Conservation (phyloP, 2,113 vertebrate genomes). For the Phalacrocorax carbo region DNA sequence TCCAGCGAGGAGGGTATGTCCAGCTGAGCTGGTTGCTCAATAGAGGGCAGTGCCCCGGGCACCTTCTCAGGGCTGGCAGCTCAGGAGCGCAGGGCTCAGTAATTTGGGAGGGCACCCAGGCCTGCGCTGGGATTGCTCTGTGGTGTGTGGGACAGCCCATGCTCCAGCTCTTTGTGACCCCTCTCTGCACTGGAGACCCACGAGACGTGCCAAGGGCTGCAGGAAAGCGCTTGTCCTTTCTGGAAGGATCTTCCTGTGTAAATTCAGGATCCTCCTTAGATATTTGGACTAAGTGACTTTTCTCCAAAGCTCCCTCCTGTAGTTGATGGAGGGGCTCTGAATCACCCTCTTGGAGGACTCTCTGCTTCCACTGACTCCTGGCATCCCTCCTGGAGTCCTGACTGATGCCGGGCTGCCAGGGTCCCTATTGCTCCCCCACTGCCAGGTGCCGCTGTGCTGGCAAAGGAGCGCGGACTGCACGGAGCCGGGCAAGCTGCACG, state of each 20-base stretch:
- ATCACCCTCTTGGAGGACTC: rapidly evolving
- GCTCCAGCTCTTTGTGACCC: neutral
- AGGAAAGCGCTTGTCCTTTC: neutral
- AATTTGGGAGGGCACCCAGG: too few species aligned
- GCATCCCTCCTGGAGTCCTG: neutral
- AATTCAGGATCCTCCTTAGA: neutral
- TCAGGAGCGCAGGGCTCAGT: neutral
- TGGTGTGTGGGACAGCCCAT: rapidly evolving
- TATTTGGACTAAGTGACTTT: neutral
- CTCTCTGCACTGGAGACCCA: neutral
- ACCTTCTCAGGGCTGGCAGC: neutral
- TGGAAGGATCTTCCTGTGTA: neutral
- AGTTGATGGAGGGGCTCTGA: neutral
- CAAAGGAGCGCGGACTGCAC: rapidly evolving
- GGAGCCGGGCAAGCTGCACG: neutral
- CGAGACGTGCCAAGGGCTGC: neutral
- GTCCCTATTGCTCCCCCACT: neutral
- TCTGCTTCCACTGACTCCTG: neutral
- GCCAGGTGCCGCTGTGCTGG: neutral
- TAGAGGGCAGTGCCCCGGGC: neutral
- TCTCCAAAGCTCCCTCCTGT: neutral
- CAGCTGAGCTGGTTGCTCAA: neutral
- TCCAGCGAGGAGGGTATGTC: neutral
- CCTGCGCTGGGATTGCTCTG: neutral
- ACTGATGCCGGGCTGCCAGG: rapidly evolving